These are phyloP conservation scores for Montipora cactus DNA, from an alignment of 64 coral and sea anemone species.

Conservation along the genomic window DNA sequence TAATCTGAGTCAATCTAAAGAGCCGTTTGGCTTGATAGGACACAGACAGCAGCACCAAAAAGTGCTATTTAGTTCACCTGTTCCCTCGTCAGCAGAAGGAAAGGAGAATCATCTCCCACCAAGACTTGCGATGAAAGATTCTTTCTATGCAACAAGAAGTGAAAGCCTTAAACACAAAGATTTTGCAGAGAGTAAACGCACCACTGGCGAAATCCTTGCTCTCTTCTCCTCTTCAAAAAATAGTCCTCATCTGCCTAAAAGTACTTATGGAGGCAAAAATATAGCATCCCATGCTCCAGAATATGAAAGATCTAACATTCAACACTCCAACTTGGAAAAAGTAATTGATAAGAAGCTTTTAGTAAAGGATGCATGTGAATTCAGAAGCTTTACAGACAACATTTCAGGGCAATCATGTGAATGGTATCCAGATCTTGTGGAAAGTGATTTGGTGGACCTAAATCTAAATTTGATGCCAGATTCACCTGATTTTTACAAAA, in stretches of 20 bases:
- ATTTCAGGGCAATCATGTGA: not conserved
- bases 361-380: not conserved
- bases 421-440: not conserved
- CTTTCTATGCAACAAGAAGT: not conserved
- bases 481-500: not conserved
- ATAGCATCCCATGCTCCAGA: not conserved
- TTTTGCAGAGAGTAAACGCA: constrained; percentile 9
- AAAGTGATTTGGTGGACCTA: not conserved
- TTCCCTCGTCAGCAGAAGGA: not conserved
- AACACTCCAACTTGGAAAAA: not conserved
- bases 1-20: not conserved
- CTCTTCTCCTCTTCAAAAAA: not conserved
- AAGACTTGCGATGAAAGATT: not conserved
- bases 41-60: not conserved
- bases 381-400: not conserved
- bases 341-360: not conserved
- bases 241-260: not conserved
- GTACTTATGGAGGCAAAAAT: not conserved
- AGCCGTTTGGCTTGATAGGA: not conserved
- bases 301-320: not conserved
- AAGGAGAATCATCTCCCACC: not conserved
- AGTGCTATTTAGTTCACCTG: not conserved
- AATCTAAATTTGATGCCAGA: not conserved
- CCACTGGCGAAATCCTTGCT: not conserved
- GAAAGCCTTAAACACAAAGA: not conserved